Conservation (phyloP, 1,140 invertebrate genomes). For the Hetaerina americana region DNA sequence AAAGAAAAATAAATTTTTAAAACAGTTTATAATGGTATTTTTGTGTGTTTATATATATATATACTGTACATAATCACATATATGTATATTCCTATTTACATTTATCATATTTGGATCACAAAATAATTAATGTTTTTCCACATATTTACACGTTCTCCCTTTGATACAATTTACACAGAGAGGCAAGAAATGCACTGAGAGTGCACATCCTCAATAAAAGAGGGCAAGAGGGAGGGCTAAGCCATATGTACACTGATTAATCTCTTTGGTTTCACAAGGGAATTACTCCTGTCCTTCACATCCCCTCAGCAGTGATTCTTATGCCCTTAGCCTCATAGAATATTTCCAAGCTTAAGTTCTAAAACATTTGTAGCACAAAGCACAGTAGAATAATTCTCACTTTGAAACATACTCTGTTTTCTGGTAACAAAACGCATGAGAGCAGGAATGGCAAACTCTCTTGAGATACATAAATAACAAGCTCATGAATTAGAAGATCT, state of each 20-base stretch:
- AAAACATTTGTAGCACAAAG: not conserved
- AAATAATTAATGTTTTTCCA: not conserved
- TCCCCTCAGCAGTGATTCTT: not conserved
- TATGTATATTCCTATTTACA: not conserved
- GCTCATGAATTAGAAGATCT: not conserved
- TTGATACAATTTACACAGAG: not conserved
- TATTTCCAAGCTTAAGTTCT: not conserved
- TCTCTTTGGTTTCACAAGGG: not conserved
- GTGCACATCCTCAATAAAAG: not conserved
- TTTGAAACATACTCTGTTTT: not conserved
- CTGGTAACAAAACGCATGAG: not conserved
- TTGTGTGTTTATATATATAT: not conserved
- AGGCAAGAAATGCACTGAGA: not conserved
- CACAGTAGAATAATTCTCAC: not conserved
- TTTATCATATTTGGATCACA: not conserved
- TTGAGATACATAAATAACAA: not conserved
- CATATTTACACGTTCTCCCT: not conserved
- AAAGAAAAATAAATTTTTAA: too few relatives aligned
- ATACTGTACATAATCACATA: not conserved
- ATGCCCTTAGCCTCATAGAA: not conserved
- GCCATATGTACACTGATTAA: not conserved
- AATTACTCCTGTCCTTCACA: not conserved
- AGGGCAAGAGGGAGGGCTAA: not conserved
- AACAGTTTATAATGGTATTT: too few relatives aligned
- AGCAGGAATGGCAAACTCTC: not conserved